Conservation (phyloP, 2,797 vertebrate genomes). For the Urosaurus nigricauda region DNA sequence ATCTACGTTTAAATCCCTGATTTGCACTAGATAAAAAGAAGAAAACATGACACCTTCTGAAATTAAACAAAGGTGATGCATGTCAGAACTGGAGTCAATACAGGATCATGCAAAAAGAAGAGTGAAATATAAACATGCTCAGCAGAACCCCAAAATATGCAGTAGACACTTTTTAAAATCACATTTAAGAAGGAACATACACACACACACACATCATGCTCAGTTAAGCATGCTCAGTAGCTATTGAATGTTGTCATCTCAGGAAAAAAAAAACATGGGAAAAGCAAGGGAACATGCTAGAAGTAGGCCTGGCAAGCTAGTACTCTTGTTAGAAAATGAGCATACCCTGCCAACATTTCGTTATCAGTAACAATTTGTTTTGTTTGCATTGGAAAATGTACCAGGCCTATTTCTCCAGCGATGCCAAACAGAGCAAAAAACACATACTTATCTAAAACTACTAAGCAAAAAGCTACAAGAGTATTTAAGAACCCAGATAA, state of each 20-base stretch:
- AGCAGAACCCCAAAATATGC: neutral
- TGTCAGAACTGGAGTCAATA: neutral
- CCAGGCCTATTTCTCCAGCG: neutral
- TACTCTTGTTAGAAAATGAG: neutral
- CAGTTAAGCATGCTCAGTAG: neutral
- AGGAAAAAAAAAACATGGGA: no score
- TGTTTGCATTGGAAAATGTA: neutral
- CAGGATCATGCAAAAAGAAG: neutral
- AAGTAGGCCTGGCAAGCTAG: neutral
- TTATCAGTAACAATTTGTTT: neutral
- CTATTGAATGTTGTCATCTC: neutral
- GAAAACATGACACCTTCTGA: neutral
- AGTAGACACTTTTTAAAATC: no score
- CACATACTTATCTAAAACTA: neutral
- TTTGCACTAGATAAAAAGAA: neutral
- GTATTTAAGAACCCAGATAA: slow-evolving; percentile 18
- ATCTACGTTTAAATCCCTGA: neutral
- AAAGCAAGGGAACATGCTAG: neutral
- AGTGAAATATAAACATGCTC: neutral
- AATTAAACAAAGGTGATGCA: neutral
- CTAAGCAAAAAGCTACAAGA: neutral
- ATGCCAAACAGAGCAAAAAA: neutral
- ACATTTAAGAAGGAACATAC: no score
- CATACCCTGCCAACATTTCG: neutral
- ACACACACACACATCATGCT: no score